phyloP scores from a whole-genome alignment of 2,113 vertebrate species.

The Ochotona curzoniae region DNA sequence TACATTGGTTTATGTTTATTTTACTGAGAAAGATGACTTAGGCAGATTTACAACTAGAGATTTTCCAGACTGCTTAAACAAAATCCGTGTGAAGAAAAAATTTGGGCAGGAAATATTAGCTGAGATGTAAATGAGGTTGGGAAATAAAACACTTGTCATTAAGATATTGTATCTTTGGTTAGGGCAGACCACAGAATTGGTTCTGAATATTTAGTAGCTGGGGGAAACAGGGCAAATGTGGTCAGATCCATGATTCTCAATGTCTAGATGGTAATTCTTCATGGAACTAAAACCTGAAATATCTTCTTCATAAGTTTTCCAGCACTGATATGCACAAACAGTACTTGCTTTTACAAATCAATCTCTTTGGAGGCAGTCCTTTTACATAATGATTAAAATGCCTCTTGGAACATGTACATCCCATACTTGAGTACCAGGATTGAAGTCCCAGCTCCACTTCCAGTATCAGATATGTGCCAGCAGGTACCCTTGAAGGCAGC shows the following conservation, averaged over 20 bases:
- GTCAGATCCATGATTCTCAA: background rate
- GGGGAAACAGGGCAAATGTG: background rate
- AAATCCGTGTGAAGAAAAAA: background rate
- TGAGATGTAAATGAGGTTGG: background rate
- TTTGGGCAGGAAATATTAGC: background rate
- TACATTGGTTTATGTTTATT: background rate
- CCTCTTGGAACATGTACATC: too few species aligned
- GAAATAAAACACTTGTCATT: background rate
- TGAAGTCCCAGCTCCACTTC: too few species aligned
- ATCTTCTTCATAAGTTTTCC: background rate
- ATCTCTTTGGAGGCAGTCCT: background rate
- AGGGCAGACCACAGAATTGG: background rate
- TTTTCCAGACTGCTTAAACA: background rate
- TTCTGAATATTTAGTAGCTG: background rate
- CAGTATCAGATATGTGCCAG: too few species aligned
- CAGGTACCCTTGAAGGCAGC: too few species aligned
- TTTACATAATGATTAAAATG: background rate
- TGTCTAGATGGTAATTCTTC: background rate
- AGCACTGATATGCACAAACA: background rate
- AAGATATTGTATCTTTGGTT: background rate
- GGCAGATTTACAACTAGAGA: background rate
- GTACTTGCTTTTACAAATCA: background rate
- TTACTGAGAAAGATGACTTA: background rate
- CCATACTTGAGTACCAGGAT: too few species aligned
- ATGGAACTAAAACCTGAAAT: constrained; percentile 6